Conservation (phyloP, 2,113 vertebrate genomes). For the Nothobranchius furzeri region DNA sequence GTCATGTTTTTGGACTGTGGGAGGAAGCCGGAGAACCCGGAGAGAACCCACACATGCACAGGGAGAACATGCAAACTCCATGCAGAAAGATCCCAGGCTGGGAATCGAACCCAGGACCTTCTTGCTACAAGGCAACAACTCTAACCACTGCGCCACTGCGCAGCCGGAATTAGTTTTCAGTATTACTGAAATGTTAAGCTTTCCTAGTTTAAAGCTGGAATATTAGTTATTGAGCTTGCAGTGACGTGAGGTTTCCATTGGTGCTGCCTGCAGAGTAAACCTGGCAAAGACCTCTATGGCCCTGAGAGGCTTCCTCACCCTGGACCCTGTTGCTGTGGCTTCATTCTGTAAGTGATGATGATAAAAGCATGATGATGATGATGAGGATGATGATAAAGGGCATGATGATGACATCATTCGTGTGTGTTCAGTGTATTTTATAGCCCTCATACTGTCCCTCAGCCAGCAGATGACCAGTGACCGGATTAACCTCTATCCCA, state of each 20-base stretch:
- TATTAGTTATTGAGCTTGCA: no score
- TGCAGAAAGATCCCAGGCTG: no score
- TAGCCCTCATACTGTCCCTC: conserved; percentile 88
- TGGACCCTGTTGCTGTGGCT: conserved; percentile 89
- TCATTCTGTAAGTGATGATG: conserved; percentile 87
- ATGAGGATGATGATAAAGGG: background rate
- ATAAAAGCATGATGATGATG: background rate
- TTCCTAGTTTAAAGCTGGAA: no score
- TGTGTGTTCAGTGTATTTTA: conserved; percentile 86
- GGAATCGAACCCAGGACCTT: no score
- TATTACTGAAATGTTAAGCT: no score
- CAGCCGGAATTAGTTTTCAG: no score
- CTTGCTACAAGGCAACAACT: no score
- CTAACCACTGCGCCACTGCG: no score
- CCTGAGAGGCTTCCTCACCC: conserved; percentile 85
- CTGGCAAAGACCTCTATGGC: conserved; percentile 90
- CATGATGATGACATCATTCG: background rate
- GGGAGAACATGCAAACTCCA: no score
- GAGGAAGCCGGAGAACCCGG: no score
- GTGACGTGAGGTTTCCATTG: background rate
- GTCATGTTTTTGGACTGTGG: no score
- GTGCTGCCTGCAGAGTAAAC: conserved; percentile 81
- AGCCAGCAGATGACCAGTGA: conserved; percentile 98
- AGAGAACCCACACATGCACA: no score
- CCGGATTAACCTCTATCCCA: conserved; percentile 89